Percentiles rank a stretch among this genome's conserved stretches.
Conservation (phyloP, 1,140 invertebrate species). For the Procambarus virginalis region DNA sequence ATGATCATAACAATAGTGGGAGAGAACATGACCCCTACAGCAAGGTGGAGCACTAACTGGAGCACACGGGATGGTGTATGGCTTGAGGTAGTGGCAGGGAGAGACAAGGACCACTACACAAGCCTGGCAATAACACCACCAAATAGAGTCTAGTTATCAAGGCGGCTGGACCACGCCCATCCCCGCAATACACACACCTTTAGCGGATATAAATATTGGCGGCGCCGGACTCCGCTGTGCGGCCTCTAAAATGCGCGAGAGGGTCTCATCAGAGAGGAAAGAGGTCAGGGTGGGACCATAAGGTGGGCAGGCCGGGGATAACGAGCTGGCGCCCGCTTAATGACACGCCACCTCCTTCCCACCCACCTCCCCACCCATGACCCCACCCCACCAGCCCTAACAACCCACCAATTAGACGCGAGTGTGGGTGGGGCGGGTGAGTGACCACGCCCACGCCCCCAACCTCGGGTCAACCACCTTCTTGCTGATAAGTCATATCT, state of each 20-base stretch:
- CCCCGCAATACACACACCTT: slow-evolving; percentile 4
- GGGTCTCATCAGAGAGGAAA: slow-evolving; percentile 10
- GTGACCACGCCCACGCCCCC: slow-evolving; percentile 28
- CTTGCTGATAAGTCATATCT: slow-evolving; percentile 7
- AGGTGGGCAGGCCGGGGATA: slow-evolving; percentile 34
- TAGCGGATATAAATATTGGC: slow-evolving; percentile 34
- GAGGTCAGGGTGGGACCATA: slow-evolving; percentile 46
- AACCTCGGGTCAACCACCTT: slow-evolving; percentile 5
- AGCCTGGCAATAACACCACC: background rate
- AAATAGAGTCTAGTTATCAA: slow-evolving; percentile 18
- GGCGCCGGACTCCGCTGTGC: background rate
- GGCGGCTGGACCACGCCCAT: slow-evolving; percentile 30
- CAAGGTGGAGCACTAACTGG: background rate
- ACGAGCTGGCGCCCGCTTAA: slow-evolving; percentile 43
- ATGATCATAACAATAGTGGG: too few species aligned
- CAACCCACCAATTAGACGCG: slow-evolving; percentile 27
- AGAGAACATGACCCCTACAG: background rate
- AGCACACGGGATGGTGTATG: background rate
- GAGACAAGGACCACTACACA: background rate
- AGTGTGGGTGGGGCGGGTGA: background rate
- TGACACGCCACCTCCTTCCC: slow-evolving; percentile 12
- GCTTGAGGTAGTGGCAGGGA: background rate
- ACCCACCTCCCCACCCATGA: background rate
- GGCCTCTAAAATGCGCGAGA: background rate
- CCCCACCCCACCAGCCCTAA: background rate